Conservation (phyloP, 2,797 vertebrate genomes). For the Moxostoma hubbsi region DNA sequence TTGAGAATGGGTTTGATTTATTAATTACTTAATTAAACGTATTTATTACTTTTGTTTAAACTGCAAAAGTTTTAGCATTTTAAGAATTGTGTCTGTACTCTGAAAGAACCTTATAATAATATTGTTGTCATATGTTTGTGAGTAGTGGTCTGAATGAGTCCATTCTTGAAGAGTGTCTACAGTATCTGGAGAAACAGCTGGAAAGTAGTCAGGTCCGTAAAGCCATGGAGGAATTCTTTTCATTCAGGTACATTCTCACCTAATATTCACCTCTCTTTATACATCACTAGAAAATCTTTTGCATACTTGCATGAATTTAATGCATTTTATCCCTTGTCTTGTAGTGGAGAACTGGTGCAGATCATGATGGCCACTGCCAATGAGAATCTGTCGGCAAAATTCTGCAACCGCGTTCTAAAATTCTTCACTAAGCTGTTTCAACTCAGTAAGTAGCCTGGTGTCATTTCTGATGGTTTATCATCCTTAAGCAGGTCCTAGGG, state of each 20-base stretch:
- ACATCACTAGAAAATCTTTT: background rate
- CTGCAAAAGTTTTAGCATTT: background rate
- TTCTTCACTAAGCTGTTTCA: constrained; percentile 99
- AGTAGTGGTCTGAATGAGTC: constrained; percentile 93
- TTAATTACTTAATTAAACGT: too few relatives aligned
- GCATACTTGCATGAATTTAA: background rate
- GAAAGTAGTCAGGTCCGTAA: constrained; percentile 95
- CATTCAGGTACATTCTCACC: constrained; percentile 83
- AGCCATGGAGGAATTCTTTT: constrained; percentile 99
- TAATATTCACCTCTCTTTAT: background rate
- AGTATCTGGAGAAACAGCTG: constrained; percentile 95
- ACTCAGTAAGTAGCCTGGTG: constrained; percentile 85
- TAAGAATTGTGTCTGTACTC: background rate
- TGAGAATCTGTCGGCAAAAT: constrained; percentile 95
- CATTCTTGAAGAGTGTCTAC: constrained; percentile 94
- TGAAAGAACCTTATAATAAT: background rate
- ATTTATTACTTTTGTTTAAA: background rate
- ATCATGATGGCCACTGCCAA: constrained; percentile 99
- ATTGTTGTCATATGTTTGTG: constrained; percentile 1
- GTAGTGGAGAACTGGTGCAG: constrained; percentile 95
- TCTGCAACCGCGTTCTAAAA: constrained; percentile 97
- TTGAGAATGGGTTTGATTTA: too few relatives aligned
- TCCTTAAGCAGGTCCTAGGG: too few relatives aligned
- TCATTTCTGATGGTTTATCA: background rate
- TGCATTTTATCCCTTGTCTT: background rate